Base-by-base conservation (phyloP, 2,797 vertebrate species). In the Acrossocheilus wenchowensis region DNA sequence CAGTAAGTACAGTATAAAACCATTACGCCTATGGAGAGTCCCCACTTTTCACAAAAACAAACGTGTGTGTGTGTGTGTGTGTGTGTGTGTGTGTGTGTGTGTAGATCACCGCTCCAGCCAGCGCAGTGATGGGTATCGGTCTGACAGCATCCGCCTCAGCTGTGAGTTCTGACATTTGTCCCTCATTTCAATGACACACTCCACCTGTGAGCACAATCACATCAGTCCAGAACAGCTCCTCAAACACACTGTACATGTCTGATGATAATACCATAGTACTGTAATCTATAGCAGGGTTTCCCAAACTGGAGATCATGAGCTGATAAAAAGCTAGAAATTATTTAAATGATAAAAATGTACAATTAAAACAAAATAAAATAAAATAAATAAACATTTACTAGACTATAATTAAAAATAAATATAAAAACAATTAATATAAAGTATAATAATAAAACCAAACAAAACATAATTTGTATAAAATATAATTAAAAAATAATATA, bases 151-250 rank as follows among this genome's bases (percentile, higher is more conserved):
- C 30, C 94, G 96, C 73, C 93, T 94, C 77, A 98, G 92, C 89
- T 97, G 96, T 85, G 89, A 75, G 23, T 95, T 95, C 89, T 97
- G 97, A 86, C 93, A 91, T 93, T 94, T 96, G 92, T 98, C 97
- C 91, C 96, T 95, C 89, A 96, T 97, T 90, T 98, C 97, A 93
- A 97, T 93, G 7, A 96, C 96, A 92, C 97, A 98, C 92, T 95
- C 95, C 91, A 98, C 96, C 97, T 98, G 94, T 87, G 82, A 84
- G 92, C 60, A 88, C 88, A 64, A 88, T 39, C 72, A 82, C 43
- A 30, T 57, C 77, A 81, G 41, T 26, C 4, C 50, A 79, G 41
- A 73, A 23, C 19, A 84, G 23, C 78, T n/a, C 34, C 73, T 34
- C 62, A 72, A 17, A 48, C 84, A 62, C 60, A 64, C n/a, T 36